A percentile compares a stretch with the other conserved stretches of the same genome.
Evolutionary conservation across 2,797 vertebrate genomes (phyloP).

Genomic region (Manis javanica): DNA sequence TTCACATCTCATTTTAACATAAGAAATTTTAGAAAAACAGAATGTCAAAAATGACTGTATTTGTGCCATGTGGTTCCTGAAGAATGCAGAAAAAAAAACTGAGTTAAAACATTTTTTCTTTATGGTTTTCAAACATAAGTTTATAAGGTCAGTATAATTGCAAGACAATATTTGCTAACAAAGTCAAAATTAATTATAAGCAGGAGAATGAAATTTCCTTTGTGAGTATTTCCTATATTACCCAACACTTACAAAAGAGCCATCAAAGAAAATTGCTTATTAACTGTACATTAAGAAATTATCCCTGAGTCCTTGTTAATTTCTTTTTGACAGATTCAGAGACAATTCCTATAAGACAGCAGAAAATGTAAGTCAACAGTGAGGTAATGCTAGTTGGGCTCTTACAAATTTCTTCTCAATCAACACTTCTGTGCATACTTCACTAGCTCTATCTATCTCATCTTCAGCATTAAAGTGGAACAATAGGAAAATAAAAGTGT

Average conservation of each 20-base stretch:
- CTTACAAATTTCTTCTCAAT: slow-evolving; percentile 38
- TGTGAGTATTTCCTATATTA: slow-evolving; percentile 27
- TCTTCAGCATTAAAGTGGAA: slow-evolving; percentile 15
- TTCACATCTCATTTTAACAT: background rate
- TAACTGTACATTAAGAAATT: slow-evolving; percentile 65
- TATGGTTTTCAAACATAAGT: background rate
- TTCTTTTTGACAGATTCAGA: slow-evolving; percentile 39
- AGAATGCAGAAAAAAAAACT: background rate
- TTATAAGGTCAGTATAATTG: background rate
- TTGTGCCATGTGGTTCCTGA: background rate
- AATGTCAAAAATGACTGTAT: background rate
- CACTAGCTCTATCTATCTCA: background rate
- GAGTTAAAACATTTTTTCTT: slow-evolving; percentile 17
- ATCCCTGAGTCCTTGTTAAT: slow-evolving; percentile 21
- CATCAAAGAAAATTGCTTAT: slow-evolving; percentile 50
- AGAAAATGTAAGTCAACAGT: background rate
- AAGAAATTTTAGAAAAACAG: background rate
- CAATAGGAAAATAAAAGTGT: slow-evolving; percentile 3
- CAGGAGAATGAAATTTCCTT: slow-evolving; percentile 2
- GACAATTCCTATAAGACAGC: background rate
- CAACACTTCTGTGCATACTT: slow-evolving; percentile 30
- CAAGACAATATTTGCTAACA: slow-evolving; percentile 31
- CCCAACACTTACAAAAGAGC: background rate
- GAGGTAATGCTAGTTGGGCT: slow-evolving; percentile 24
- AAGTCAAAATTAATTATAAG: slow-evolving; percentile 45